A percentile compares a stretch with the other conserved stretches of the same genome.
These are phyloP conservation scores for Tragelaphus strepsiceros DNA, from an alignment of 2,113 vertebrate species.

Conservation along the genomic window DNA sequence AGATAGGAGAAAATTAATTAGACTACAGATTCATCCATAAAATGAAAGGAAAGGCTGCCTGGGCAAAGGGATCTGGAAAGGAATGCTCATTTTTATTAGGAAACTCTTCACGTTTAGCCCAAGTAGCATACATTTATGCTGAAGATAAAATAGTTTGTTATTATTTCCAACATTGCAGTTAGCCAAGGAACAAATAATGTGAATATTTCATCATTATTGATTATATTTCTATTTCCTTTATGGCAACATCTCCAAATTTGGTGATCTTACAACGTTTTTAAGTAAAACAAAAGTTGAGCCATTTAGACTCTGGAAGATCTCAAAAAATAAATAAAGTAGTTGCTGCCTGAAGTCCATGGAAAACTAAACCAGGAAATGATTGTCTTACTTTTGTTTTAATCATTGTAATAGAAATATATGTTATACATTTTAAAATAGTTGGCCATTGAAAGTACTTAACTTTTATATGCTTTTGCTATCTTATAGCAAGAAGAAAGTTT, in stretches of 20 bases:
- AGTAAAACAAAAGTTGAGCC: background rate
- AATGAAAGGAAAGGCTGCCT: background rate
- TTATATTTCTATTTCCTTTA: background rate
- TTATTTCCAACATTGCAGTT: background rate
- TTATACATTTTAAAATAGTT: background rate
- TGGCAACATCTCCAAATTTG: background rate
- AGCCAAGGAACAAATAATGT: conserved; percentile 3
- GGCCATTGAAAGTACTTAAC: background rate
- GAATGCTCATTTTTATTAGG: background rate
- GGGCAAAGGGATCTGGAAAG: background rate
- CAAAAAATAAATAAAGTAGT: background rate
- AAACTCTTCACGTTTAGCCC: background rate
- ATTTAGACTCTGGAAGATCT: background rate
- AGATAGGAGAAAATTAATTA: conserved; percentile 62
- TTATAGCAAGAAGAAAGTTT: background rate
- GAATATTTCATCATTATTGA: background rate
- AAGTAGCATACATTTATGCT: background rate
- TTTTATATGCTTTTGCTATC: background rate
- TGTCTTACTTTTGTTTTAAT: background rate
- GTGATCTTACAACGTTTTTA: background rate
- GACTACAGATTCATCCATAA: conserved; percentile 18
- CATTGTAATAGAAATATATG: background rate
- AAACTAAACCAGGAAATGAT: background rate
- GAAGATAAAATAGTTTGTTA: background rate
- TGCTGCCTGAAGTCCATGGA: background rate